Evolutionary conservation across 2,797 vertebrate genomes (phyloP).

Genomic region (Ceyx erithaca): DNA sequence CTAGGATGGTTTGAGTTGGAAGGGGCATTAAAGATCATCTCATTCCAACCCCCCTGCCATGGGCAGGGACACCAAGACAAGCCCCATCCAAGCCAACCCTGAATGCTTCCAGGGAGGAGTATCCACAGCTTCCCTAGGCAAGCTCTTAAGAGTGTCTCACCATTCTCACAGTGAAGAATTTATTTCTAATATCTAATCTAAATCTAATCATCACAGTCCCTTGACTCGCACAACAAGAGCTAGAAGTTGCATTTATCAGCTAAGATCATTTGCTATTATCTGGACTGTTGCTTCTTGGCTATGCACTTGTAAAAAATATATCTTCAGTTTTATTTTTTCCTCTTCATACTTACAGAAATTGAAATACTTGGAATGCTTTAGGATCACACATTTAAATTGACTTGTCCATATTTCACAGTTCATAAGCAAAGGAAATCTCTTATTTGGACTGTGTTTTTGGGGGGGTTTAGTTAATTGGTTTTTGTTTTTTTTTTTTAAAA

Average conservation of each 20-base stretch:
- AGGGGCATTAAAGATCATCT: background rate
- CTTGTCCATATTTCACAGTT: background rate
- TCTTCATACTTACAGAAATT: background rate
- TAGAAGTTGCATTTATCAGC: background rate
- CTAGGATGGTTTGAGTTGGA: background rate
- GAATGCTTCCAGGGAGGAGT: background rate
- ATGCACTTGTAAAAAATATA: background rate
- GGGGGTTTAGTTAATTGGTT: too few species aligned
- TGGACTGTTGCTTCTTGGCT: background rate
- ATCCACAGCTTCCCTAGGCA: background rate
- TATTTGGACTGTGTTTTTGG: background rate
- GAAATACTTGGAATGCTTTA: background rate
- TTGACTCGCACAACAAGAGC: background rate
- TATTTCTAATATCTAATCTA: background rate
- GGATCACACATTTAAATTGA: background rate
- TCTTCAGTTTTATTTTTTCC: too few species aligned
- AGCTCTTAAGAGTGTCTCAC: background rate
- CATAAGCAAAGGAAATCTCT: background rate
- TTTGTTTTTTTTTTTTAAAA: background rate
- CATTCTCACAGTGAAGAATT: background rate
- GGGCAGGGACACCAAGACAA: background rate
- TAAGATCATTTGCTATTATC: too few species aligned
- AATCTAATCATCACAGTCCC: background rate
- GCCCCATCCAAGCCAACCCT: background rate
- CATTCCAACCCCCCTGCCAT: background rate